Evolutionary conservation across 2,113 vertebrate genomes (phyloP), one percentile per base, ranked within the genome.

Genomic region (Cisticola juncidis): DNA sequence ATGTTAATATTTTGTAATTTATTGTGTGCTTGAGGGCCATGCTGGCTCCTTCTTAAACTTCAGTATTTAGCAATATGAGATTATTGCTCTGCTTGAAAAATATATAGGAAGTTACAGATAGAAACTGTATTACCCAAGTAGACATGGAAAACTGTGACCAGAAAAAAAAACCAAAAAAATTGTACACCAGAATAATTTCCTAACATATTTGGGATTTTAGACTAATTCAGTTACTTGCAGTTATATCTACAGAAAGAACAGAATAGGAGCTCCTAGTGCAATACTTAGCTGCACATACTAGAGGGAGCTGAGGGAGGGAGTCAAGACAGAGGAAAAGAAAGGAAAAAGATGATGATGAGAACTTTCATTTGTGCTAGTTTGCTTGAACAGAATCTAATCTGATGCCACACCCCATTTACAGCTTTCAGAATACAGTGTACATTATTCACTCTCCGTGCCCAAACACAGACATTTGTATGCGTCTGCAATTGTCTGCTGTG

Each of bases 241-340:
- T 47, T 64, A 18, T 35, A 14, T 51, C 22, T 91, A 33, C 50
- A 58, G 58, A 72, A 84, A 38, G 36, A 81, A 31, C 5, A 56
- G 31, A 45, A 1, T 60, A 89, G 61, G 44, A 81, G 29, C 31
- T 76, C 31, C 14, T 62, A 40, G 33, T 92, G 79, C 88, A 92
- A 18, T 92, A 18, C 74, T 82, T 80, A 68, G 64, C 65, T 50
- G 44, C 70, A 45, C 29, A 24, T 96, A 77, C 64, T 86, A 90
- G 90, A 90, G 71, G 88, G 80, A 93, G 71, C 82, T 78, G 76
- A 86, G 81, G 79, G 74, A 86, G 81, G 79, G 44, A 92, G 47
- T 83, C 56, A 35, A 78, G 88, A 60, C 36, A 24, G 60, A 35
- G 68, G 57, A 35, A 71, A 74, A 83, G 54, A 73, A 54, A 74